Conservation (phyloP, 1,140 invertebrate species). For the Tetraneura akinire region DNA sequence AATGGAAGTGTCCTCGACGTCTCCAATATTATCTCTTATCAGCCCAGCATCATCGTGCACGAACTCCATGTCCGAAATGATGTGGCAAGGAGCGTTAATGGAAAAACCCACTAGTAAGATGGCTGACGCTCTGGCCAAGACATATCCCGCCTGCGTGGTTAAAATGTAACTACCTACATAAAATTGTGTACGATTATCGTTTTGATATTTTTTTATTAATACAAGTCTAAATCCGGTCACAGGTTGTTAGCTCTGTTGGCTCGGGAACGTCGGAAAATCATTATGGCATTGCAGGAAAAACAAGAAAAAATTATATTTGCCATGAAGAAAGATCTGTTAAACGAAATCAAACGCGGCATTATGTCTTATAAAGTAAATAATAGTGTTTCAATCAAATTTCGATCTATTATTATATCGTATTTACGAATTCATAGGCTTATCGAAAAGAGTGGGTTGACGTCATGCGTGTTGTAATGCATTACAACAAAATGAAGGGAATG, state of each 20-base stretch:
- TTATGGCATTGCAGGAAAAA: not conserved
- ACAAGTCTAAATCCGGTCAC: not conserved
- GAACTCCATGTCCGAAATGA: conserved; percentile 29
- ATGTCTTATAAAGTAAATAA: not conserved
- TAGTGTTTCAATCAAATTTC: too few relatives aligned
- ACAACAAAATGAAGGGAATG: conserved; percentile 1
- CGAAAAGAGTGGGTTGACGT: conserved; percentile 33
- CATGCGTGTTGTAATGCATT: conserved; percentile 22
- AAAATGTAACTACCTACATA: conserved; percentile 48
- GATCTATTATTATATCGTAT: too few relatives aligned
- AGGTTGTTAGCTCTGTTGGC: conserved; percentile 39
- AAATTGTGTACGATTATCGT: not conserved
- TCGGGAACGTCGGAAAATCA: conserved; percentile 27
- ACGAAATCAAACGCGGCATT: conserved; percentile 26
- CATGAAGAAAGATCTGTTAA: conserved; percentile 17
- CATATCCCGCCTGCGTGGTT: conserved; percentile 26
- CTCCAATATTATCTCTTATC: not conserved
- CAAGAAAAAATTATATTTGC: not conserved
- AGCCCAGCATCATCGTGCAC: not conserved
- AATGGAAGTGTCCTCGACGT: not conserved
- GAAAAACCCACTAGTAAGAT: conserved; percentile 30
- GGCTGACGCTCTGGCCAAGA: conserved; percentile 23
- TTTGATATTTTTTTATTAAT: too few relatives aligned
- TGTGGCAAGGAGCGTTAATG: conserved; percentile 33
- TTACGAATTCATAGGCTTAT: not conserved